A percentile compares a stretch with the other conserved stretches of the same genome.
Conservation (phyloP, 2,888 invertebrate genomes). For the Notodonta dromedarius region DNA sequence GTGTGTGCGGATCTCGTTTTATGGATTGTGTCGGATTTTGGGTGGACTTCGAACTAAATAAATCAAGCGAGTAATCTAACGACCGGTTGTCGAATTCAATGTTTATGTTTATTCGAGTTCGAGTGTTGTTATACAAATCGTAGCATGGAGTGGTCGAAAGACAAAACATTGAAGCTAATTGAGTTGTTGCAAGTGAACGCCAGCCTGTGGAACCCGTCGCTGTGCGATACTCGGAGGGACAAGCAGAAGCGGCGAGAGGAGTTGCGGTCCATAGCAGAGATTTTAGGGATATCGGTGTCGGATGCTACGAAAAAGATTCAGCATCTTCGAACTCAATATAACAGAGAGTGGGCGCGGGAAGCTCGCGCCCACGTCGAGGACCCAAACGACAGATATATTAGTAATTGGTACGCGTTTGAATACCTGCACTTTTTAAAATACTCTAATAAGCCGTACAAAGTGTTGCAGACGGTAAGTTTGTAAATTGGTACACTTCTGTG, state of each 20-base stretch:
- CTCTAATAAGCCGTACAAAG: conserved; percentile 75
- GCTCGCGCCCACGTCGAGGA: conserved; percentile 76
- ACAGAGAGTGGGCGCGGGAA: conserved; percentile 84
- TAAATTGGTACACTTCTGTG: conserved; percentile 6
- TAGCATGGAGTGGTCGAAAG: conserved; percentile 79
- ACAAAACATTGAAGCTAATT: conserved; percentile 75
- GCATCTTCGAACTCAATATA: conserved; percentile 85
- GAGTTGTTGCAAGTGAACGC: conserved; percentile 75
- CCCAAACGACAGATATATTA: conserved; percentile 79
- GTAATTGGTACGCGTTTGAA: conserved; percentile 84
- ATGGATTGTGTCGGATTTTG: conserved; percentile 5
- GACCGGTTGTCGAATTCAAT: conserved; percentile 56
- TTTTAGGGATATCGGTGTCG: conserved; percentile 65
- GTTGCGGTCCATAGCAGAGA: conserved; percentile 66
- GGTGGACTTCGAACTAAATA: not conserved
- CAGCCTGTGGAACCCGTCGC: conserved; percentile 71
- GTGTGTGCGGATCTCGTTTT: not conserved
- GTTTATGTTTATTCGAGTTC: conserved; percentile 46
- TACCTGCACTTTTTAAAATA: conserved; percentile 85
- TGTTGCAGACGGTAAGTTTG: conserved; percentile 65
- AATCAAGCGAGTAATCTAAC: conserved; percentile 54
- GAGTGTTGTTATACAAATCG: conserved; percentile 36
- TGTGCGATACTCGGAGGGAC: conserved; percentile 71
- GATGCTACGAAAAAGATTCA: conserved; percentile 86
- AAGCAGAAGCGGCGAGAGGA: conserved; percentile 78